Evolutionary conservation across 2,888 invertebrate species (phyloP).

Genomic region (Bombylius major): DNA sequence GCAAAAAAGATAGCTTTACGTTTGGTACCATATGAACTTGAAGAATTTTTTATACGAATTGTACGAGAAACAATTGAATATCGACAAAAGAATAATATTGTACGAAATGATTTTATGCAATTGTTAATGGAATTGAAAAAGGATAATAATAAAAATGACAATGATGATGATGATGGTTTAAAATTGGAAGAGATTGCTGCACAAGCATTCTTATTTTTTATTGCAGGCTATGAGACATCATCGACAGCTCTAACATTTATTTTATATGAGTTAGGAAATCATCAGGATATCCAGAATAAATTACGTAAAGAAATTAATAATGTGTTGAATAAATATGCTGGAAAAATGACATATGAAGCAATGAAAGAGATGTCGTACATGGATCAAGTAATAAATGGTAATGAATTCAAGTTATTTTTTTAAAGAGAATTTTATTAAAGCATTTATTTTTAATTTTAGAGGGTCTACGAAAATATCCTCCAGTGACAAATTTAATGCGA

Average conservation of each 20-base stretch:
- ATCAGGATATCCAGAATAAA: conserved; percentile 34
- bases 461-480: conserved; percentile 37
- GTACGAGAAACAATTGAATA: conserved; percentile 23
- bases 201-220: conserved; percentile 37
- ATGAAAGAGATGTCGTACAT: conserved; percentile 35
- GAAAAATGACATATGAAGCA: conserved; percentile 32
- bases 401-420: neutral
- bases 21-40: conserved; percentile 17
- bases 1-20: conserved; percentile 1
- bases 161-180: conserved; percentile 12
- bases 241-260: conserved; percentile 34
- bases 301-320: conserved; percentile 26
- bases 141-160: neutral
- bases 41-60: conserved; percentile 27
- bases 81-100: neutral
- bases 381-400: conserved; percentile 35
- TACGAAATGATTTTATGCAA: conserved; percentile 24
- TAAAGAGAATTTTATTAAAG: neutral
- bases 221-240: conserved; percentile 38
- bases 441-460: conserved; percentile 23
- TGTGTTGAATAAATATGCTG: conserved; percentile 23
- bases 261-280: conserved; percentile 30
- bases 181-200: conserved; percentile 24
- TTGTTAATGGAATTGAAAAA: conserved; percentile 22
- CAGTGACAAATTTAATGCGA: conserved; percentile 28